Conservation (phyloP, 2,797 vertebrate genomes). For the Poliocrania exsul region DNA sequence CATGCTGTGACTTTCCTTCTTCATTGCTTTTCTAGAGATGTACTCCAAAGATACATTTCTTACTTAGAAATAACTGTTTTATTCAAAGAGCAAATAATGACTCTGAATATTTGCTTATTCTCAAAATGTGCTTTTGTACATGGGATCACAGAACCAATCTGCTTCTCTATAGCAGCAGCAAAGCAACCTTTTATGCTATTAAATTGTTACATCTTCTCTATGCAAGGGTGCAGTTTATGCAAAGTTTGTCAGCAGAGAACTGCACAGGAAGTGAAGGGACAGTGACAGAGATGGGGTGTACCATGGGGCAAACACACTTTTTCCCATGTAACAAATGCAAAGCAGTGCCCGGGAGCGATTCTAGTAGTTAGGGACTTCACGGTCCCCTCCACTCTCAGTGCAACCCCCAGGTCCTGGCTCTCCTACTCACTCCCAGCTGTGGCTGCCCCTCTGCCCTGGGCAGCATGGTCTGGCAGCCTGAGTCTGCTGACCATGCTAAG, state of each 20-base stretch:
- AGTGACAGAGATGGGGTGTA: neutral
- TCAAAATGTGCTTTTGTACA: neutral
- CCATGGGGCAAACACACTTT: neutral
- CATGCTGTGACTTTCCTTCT: neutral
- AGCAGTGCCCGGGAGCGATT: neutral
- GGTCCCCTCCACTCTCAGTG: neutral
- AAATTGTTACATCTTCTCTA: neutral
- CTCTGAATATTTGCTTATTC: neutral
- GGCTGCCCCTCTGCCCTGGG: neutral
- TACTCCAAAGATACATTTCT: neutral
- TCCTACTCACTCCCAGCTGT: neutral
- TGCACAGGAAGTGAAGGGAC: neutral
- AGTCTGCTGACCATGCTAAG: neutral
- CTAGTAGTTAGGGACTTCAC: neutral
- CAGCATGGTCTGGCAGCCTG: neutral
- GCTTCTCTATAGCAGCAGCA: neutral
- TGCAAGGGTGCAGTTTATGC: neutral
- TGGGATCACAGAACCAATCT: neutral
- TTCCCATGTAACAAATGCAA: neutral
- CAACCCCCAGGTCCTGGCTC: neutral
- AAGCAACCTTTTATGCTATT: neutral
- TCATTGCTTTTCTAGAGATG: neutral
- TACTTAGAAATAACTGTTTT: neutral
- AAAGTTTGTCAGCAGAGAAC: neutral
- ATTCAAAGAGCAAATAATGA: neutral